Base-by-base conservation (phyloP, 2,888 invertebrate genomes). In the Athetis lepigone region DNA sequence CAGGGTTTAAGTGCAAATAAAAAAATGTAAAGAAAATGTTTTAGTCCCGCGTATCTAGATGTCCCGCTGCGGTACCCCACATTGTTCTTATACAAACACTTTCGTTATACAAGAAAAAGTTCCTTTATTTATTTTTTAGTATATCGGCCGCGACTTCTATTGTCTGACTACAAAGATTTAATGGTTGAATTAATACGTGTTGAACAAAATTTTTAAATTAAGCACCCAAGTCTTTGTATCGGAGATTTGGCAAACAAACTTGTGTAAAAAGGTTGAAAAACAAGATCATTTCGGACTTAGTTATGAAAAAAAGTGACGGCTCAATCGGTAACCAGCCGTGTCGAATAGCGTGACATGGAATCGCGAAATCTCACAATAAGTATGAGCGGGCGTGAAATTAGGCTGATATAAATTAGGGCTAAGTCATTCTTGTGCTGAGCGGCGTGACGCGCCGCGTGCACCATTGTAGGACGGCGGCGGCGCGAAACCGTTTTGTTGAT, bases 21-120 rank as follows among this genome's bases (percentile, higher is more conserved):
- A 88, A 89, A 85, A 90, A 83, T 80, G 56, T 84, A 84, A 90
- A 92, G 88, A 92, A 93, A 91, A 92, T 88, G 87, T 83, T 87
- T 83, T 85, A 83, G 84, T 84, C 84, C 85, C 82, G 85, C 87
- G 90, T 90, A 92, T 92, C 92, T 92, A 90, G 93, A 92, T 92
- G 89, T 86, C 95, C 94, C 94, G 94, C 94, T 94, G 95, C 81
- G 94, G 94, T 91, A 80, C 84, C 73, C 84, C 81, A 80, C 86
- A 90, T 94, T 94, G 94, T 94, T 94, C 94, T 94, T 93, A 91
- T 89, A 94, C 94, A 94, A 94, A 95, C 92, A 94, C 92, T 93
- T 93, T 94, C 91, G 90, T 92, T 87, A 88, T 82, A 80, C 71
- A 67, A 83, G 83, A 87, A 90, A 90, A 88, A 88, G 82, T 78